Evolutionary conservation across 1,140 invertebrate species (phyloP).

Genomic region (Scaptomyza graminum): DNA sequence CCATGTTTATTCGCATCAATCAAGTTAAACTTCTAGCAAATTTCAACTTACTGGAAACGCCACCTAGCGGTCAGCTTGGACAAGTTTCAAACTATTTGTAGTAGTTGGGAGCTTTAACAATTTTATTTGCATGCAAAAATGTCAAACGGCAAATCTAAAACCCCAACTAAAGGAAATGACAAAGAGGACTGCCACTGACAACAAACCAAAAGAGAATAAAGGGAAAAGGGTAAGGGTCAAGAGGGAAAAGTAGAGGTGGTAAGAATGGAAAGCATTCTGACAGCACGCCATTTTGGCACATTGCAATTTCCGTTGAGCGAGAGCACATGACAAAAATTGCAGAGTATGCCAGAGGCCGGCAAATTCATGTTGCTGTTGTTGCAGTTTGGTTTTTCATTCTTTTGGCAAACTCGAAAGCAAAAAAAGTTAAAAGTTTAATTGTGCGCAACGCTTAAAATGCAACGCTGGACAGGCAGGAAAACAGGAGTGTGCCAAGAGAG

Average conservation of each 20-base stretch:
- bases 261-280: slow-evolving; percentile 31
- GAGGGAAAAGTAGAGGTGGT: neutral
- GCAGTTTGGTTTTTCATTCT: slow-evolving; percentile 7
- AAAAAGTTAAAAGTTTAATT: slow-evolving; percentile 81
- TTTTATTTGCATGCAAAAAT: slow-evolving; percentile 60
- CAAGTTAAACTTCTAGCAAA: neutral
- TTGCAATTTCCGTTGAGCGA: slow-evolving; percentile 70
- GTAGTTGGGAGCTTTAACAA: slow-evolving; percentile 7
- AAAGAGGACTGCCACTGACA: slow-evolving; percentile 42
- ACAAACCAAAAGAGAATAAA: neutral
- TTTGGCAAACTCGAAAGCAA: slow-evolving; percentile 51
- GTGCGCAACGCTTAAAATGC: slow-evolving; percentile 72
- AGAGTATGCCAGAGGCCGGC: slow-evolving; percentile 39
- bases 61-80: slow-evolving; percentile 48
- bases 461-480: slow-evolving; percentile 23
- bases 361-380: neutral
- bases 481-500: neutral
- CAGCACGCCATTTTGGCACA: slow-evolving; percentile 64
- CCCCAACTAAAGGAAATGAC: slow-evolving; percentile 40
- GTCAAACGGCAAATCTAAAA: slow-evolving; percentile 40
- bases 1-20: no score
- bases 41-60: slow-evolving; percentile 23
- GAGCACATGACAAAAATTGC: slow-evolving; percentile 73
- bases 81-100: slow-evolving; percentile 39
- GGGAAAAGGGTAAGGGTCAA: neutral